These are phyloP conservation scores for Xanthorhoe designata DNA, from an alignment of 2,888 invertebrate genomes.

Conservation along the genomic window DNA sequence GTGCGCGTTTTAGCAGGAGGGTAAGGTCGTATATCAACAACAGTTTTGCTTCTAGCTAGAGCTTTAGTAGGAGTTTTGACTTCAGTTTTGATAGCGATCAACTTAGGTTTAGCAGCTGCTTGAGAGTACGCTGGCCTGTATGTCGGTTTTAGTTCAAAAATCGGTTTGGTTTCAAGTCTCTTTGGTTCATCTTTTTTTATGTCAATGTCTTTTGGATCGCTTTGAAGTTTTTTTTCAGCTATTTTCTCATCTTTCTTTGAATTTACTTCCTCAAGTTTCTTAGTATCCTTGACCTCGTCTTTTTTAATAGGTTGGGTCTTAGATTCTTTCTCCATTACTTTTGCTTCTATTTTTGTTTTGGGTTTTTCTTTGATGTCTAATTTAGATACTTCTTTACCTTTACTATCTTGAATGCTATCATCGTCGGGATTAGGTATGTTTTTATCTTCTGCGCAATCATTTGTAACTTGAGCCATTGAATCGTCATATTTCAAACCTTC, in stretches of 20 bases:
- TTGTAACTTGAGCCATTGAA: conserved; percentile 17
- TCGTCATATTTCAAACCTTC: conserved; percentile 28
- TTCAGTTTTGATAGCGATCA: conserved; percentile 64
- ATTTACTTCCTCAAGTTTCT: conserved; percentile 38
- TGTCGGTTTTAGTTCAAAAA: conserved; percentile 55
- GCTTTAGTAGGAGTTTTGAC: conserved; percentile 63
- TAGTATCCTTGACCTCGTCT: conserved; percentile 53
- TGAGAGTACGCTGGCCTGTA: conserved; percentile 79
- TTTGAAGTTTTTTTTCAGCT: conserved; percentile 21
- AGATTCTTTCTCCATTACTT: conserved; percentile 34
- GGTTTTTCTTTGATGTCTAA: conserved; percentile 40
- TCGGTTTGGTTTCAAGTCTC: conserved; percentile 52
- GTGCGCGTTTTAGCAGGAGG: conserved; percentile 60
- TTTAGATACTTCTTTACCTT: conserved; percentile 32
- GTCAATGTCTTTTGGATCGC: conserved; percentile 21
- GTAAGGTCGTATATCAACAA: conserved; percentile 72
- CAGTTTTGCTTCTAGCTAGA: conserved; percentile 75
- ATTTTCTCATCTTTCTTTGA: conserved; percentile 18
- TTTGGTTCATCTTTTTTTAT: conserved; percentile 19
- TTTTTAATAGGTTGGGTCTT: conserved; percentile 46
- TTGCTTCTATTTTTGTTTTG: conserved; percentile 29
- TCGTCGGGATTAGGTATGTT: neutral
- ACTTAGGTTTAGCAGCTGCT: conserved; percentile 82
- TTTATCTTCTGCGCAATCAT: conserved; percentile 4
- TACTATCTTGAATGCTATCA: conserved; percentile 9